phyloP scores from a whole-genome alignment of 2,888 invertebrate genomes.

The Reticulitermes lucifugus region DNA sequence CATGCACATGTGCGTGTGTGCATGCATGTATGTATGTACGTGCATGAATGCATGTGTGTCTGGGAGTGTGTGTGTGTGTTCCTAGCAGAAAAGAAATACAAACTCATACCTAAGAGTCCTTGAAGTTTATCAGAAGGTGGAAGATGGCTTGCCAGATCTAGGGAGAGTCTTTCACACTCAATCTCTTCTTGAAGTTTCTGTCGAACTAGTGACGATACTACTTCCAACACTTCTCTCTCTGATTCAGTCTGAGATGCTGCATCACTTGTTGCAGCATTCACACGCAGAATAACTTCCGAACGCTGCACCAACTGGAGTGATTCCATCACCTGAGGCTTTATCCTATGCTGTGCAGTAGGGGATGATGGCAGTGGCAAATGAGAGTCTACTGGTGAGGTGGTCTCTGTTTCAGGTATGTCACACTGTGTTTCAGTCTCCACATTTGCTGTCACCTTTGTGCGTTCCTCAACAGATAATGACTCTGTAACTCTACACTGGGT shows the following conservation, averaged over 20 bases:
- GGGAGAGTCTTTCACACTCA: constrained; percentile 79
- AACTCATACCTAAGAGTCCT: constrained; percentile 69
- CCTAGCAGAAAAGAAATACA: no score
- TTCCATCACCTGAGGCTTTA: constrained; percentile 45
- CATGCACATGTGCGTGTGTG: no score
- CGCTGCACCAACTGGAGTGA: constrained; percentile 71
- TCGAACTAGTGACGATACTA: constrained; percentile 64
- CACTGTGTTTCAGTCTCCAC: constrained; percentile 48
- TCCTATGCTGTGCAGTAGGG: not conserved
- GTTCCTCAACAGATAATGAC: not conserved
- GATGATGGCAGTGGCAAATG: not conserved
- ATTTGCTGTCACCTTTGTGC: not conserved
- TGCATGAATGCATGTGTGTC: no score
- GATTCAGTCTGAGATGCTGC: constrained; percentile 70
- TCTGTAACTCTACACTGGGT: not conserved
- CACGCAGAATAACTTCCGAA: constrained; percentile 72
- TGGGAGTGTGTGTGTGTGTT: no score
- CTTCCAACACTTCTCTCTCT: constrained; percentile 56
- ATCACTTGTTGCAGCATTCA: constrained; percentile 72
- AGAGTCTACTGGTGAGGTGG: not conserved
- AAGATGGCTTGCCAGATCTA: constrained; percentile 73
- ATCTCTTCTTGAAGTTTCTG: constrained; percentile 79
- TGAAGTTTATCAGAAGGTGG: constrained; percentile 74
- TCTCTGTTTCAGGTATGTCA: constrained; percentile 39
- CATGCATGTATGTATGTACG: no score